Base-by-base conservation (phyloP, 2,113 vertebrate species). In the Ascaphus truei region DNA sequence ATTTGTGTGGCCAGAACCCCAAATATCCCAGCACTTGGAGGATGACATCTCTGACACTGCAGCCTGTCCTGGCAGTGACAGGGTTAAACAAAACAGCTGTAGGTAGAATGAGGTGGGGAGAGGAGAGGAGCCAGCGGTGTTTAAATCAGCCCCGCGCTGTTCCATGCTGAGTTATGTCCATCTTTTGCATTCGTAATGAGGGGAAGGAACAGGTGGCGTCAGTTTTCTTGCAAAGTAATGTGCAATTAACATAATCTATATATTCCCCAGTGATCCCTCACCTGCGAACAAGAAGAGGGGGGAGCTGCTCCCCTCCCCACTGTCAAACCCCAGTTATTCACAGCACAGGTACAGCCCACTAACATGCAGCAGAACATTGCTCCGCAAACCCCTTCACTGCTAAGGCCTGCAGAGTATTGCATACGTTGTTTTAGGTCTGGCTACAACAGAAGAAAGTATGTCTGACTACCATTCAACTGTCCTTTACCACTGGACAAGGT, bases 161-260 rank as follows among this genome's bases (percentile, higher is more conserved):
- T 71, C 45, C 7, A 26, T 31, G 67, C 20, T 71, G 67, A 71
- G 47, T 71, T 71, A 71, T 71, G 67, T 71, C 57, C 67, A 61
- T 71, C 33, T 71, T 71, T 71, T 71, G 67, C 67, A 71, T 71
- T 45, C 47, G 37, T 5, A 61, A 71, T 71, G 67, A 61, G 67
- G 67, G 41, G 45, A 71, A 71, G 67, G 67, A 71, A 71, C 67
- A 71, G 67, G 67, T 71, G 67, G 67, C 52, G 56, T 71, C 57
- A 71, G 67, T 61, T 71, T 52, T 37, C 33, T 23, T 71, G 67
- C 34, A 71, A 61, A 71, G 56, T 61, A 71, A 71, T 71, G 57
- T 71, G 67, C 67, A 71, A 71, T 71, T 71, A 71, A 71, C 67
- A 71, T 71, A 71, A 71, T 71, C 45, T 71, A 71, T 45, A 71